Base-by-base conservation (phyloP, 1,140 invertebrate genomes). In the Cydia splendana region DNA sequence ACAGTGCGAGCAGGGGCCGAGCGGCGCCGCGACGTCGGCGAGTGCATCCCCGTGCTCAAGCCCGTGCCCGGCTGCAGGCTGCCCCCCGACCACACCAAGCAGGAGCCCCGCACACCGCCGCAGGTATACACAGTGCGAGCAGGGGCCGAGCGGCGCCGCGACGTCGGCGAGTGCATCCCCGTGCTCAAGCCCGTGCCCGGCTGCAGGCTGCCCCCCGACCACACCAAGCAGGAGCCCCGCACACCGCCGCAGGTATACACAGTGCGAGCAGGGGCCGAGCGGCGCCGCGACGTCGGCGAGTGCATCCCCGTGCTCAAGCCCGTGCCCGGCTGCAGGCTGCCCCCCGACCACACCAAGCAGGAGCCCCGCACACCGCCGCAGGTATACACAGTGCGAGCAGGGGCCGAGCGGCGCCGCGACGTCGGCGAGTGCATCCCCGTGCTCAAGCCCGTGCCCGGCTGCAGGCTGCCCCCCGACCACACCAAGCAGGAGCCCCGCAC, bases 221-320 rank as follows among this genome's bases (percentile, higher is more conserved):
- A 7, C 28, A 82, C 80, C 76, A 84, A 87, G 69, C 83, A 80
- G 48, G 80, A 81, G 28, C 81, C 85, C 5, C 83, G 84, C 13
- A 90, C 89, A 4, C 91, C 90, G 12, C 91, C 93, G 69, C 93
- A 93, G 84, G 88, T 89, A 75, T 9, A 15, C 38, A 30, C 96
- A 96, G 84, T 92, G 91, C 82, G 86, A 90, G 86, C 88, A 80
- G 86, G 88, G 95, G 96, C 96, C 57, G 94, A 94, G 2, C 95
- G 96, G 82, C 95, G 95, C 51, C 96, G 97, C 80, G 96, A 96
- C 18, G 95, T 97, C 15, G 95, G 95, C 5, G 96, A 97, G 84
- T 96, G 96, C 78, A 97, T 97, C 83, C 97, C 97, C 4, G 96
- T 97, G 75, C 88, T 96, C 4, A 97, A 97, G 87, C 96, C 96